A percentile compares a stretch with the other conserved stretches of the same genome.
phyloP scores from a whole-genome alignment of 2,888 invertebrate species.

The Cerceris ruficornis region DNA sequence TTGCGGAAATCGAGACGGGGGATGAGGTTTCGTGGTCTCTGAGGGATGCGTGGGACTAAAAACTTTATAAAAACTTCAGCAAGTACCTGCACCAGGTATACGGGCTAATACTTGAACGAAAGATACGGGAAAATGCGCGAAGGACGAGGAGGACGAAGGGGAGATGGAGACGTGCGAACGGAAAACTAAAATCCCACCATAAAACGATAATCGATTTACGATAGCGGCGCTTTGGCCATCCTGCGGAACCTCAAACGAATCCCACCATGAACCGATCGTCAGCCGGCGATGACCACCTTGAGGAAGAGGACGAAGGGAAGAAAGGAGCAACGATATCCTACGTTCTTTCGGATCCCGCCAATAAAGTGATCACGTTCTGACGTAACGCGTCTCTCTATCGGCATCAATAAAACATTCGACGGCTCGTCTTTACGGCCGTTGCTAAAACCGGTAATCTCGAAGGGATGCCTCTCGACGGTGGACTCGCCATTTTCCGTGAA shows the following conservation, averaged over 20 bases:
- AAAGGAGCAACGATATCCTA: constrained; percentile 15
- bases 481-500: too few relatives aligned
- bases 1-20: constrained; percentile 8
- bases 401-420: constrained; percentile 5
- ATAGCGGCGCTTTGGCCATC: constrained; percentile 61
- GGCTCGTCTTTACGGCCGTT: constrained; percentile 6
- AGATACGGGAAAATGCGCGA: constrained; percentile 6
- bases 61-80: constrained; percentile 29
- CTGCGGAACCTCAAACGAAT: constrained; percentile 8
- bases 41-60: constrained; percentile 4
- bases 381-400: constrained; percentile 12
- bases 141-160: constrained; percentile 4
- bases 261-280: constrained; percentile 1
- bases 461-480: neutral
- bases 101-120: constrained; percentile 6
- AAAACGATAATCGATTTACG: constrained; percentile 79
- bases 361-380: constrained; percentile 30
- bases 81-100: constrained; percentile 42
- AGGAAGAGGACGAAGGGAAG: constrained; percentile 19
- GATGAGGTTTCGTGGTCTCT: constrained; percentile 13
- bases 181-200: constrained; percentile 51
- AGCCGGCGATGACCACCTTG: neutral
- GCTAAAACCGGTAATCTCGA: neutral
- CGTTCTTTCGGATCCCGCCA: constrained; percentile 37
- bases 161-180: constrained; percentile 39